Conservation (phyloP, 2,797 vertebrate species). For the Fundulus diaphanus region DNA sequence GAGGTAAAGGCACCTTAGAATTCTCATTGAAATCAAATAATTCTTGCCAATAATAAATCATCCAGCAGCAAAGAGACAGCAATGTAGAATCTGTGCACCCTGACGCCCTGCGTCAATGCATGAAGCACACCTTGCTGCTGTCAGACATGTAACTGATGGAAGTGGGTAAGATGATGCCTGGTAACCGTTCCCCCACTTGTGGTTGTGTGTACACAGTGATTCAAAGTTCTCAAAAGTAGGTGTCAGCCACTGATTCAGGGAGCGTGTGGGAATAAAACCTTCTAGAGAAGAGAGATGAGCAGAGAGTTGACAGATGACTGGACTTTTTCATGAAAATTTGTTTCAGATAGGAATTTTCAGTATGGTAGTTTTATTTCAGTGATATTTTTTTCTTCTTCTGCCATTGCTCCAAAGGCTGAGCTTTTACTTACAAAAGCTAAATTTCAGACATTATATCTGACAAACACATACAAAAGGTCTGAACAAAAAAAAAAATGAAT, state of each 20-base stretch:
- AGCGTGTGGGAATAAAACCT: conserved; percentile 57
- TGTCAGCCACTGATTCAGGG: conserved; percentile 62
- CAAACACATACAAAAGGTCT: neutral
- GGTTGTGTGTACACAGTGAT: conserved; percentile 71
- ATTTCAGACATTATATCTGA: conserved; percentile 24
- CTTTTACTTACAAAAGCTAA: neutral
- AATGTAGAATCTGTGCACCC: conserved; percentile 13
- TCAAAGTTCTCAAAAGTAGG: conserved; percentile 73
- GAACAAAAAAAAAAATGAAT: conserved; percentile 5
- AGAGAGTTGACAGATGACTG: conserved; percentile 21
- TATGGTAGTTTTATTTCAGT: neutral
- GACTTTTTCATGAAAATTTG: conserved; percentile 8
- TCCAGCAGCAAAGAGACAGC: neutral
- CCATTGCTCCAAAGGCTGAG: neutral
- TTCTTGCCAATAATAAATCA: no score
- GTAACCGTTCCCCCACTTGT: conserved; percentile 75
- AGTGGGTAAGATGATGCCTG: conserved; percentile 67
- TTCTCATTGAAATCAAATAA: neutral
- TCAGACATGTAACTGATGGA: conserved; percentile 67
- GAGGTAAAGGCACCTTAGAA: no score
- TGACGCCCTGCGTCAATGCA: conserved; percentile 2
- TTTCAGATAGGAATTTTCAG: neutral
- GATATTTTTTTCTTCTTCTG: neutral
- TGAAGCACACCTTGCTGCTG: conserved; percentile 37
- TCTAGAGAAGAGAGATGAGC: conserved; percentile 39